phyloP scores from a whole-genome alignment of 2,888 invertebrate species.

The Eucriotettix oculatus region DNA sequence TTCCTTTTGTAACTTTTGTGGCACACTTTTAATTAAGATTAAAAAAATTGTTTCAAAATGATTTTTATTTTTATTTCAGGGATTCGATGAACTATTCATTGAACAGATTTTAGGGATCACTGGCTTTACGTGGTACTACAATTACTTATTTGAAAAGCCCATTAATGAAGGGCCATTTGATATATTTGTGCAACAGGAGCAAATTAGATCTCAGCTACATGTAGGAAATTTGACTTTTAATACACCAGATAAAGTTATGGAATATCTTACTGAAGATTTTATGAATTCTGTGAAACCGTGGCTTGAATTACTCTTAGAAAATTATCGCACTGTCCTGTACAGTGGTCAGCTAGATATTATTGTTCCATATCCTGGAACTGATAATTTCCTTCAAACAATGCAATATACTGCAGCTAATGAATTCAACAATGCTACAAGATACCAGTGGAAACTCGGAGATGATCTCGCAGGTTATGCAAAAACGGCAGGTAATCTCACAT shows the following conservation, averaged over 20 bases:
- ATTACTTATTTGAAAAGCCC: conserved; percentile 47
- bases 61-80: too few relatives aligned
- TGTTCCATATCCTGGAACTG: conserved; percentile 44
- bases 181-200: conserved; percentile 27
- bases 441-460: conserved; percentile 1
- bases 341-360: conserved; percentile 38
- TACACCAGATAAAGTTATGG: conserved; percentile 33
- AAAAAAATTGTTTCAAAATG: too few relatives aligned
- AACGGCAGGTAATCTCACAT: conserved; percentile 17
- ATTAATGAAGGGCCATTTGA: conserved; percentile 24
- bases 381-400: conserved; percentile 31
- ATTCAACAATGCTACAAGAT: background rate
- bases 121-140: conserved; percentile 60
- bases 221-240: conserved; percentile 50
- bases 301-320: conserved; percentile 31
- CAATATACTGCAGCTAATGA: conserved; percentile 26
- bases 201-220: conserved; percentile 30
- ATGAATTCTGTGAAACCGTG: conserved; percentile 36
- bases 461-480: conserved; percentile 20
- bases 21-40: too few relatives aligned
- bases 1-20: too few relatives aligned
- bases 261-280: conserved; percentile 33
- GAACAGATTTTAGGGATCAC: conserved; percentile 46
- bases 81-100: too few relatives aligned
- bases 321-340: conserved; percentile 33